phyloP scores from a whole-genome alignment of 2,888 invertebrate genomes.

The Napeogenes sylphis region DNA sequence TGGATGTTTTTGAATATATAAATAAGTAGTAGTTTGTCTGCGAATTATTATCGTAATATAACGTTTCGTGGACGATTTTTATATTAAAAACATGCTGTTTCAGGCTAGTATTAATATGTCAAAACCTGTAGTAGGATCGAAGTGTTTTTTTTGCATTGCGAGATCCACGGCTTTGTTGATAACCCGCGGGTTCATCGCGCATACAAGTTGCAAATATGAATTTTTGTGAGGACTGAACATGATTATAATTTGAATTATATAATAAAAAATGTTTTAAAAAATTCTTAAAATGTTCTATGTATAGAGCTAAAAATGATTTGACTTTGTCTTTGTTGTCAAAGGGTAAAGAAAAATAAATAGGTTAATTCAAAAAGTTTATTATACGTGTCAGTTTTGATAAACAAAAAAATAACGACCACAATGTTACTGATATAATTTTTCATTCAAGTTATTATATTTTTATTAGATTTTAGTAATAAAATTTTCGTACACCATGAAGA shows the following conservation, averaged over 20 bases:
- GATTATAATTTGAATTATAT: slow-evolving; percentile 24
- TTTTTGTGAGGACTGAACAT: slow-evolving; percentile 69
- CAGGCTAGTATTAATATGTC: neutral
- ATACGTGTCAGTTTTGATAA: neutral
- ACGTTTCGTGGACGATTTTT: no score
- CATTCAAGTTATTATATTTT: neutral
- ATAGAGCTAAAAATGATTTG: slow-evolving; percentile 5
- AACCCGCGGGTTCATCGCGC: slow-evolving; percentile 58
- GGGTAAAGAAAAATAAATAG: neutral
- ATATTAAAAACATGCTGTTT: no score
- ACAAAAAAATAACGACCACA: neutral
- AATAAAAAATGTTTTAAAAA: neutral
- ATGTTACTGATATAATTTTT: neutral
- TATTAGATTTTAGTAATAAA: no score
- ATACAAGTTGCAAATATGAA: slow-evolving; percentile 63
- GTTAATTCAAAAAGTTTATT: neutral
- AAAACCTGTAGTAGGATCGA: slow-evolving; percentile 55
- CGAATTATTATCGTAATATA: no score
- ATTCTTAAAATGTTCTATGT: neutral
- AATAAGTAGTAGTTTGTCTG: no score
- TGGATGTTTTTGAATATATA: no score
- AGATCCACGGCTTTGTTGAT: slow-evolving; percentile 62
- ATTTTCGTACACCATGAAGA: no score
- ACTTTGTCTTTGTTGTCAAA: neutral
- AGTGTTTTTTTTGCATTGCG: slow-evolving; percentile 48